phyloP scores from a whole-genome alignment of 37 sponge, comb jelly and placozoan species.

The Chondrosia reniformis region DNA sequence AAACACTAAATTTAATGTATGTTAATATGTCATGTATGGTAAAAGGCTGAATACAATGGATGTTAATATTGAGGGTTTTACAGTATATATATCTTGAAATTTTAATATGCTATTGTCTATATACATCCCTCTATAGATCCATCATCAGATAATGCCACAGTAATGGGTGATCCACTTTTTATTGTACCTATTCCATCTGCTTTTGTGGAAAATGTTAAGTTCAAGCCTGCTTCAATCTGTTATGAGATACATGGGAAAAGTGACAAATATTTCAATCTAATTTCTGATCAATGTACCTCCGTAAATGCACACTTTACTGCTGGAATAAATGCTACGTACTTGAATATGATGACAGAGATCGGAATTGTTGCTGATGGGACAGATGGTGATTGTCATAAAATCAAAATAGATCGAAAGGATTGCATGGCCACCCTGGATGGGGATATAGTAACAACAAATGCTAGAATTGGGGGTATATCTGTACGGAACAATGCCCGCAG shows the following conservation, averaged over 20 bases:
- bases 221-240: not conserved
- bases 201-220: not conserved
- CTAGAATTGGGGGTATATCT: not conserved
- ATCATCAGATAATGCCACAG: not conserved
- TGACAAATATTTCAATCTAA: conserved; percentile 6
- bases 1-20: too few species aligned
- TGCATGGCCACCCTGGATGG: conserved; percentile 10
- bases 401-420: not conserved
- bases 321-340: not conserved
- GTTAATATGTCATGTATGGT: too few species aligned
- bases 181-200: not conserved
- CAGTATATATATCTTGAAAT: too few species aligned
- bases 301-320: not conserved
- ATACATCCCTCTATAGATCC: too few species aligned
- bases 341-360: conserved; percentile 13
- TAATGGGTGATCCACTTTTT: conserved; percentile 11
- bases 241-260: not conserved
- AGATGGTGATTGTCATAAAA: not conserved
- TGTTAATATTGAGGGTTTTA: too few species aligned
- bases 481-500: not conserved
- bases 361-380: not conserved
- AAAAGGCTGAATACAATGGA: too few species aligned
- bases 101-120: too few species aligned
- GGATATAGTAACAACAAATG: not conserved
- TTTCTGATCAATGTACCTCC: conserved; percentile 2